Percentiles rank a stretch among this genome's conserved stretches.
phyloP scores from a whole-genome alignment of 2,888 invertebrate species.

The Dicycla oo region DNA sequence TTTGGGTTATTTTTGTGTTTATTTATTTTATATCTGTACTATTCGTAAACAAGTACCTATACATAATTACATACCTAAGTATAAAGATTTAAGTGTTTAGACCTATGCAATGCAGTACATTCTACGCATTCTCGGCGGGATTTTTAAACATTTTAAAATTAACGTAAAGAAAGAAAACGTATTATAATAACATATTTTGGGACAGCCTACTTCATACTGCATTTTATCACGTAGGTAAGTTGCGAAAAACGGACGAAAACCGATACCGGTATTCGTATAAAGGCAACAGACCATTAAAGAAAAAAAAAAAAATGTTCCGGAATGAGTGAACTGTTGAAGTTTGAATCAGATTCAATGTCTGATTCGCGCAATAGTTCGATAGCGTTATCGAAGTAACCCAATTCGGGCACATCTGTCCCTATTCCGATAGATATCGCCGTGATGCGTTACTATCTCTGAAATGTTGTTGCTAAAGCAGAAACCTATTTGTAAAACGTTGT shows the following conservation, averaged over 20 bases:
- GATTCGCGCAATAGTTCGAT: slow-evolving; percentile 73
- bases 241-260: slow-evolving; percentile 24
- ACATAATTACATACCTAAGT: no score
- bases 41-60: neutral
- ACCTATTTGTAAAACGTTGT: slow-evolving; percentile 22
- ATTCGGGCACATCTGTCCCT: slow-evolving; percentile 85
- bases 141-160: neutral
- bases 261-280: slow-evolving; percentile 12
- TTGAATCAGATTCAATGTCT: slow-evolving; percentile 42
- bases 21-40: neutral
- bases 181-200: neutral
- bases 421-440: slow-evolving; percentile 74
- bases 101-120: neutral
- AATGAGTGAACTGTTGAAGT: slow-evolving; percentile 31
- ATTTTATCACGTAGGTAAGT: slow-evolving; percentile 31
- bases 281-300: slow-evolving; percentile 19
- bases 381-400: slow-evolving; percentile 86
- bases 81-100: neutral
- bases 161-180: neutral
- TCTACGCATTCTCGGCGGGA: neutral
- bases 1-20: slow-evolving; percentile 19
- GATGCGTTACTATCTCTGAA: slow-evolving; percentile 64
- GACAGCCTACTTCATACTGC: neutral
- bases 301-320: slow-evolving; percentile 30
- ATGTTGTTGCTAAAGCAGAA: slow-evolving; percentile 37